Evolutionary conservation across 1,140 invertebrate species (phyloP).

Genomic region (Neocloeon triangulifer): DNA sequence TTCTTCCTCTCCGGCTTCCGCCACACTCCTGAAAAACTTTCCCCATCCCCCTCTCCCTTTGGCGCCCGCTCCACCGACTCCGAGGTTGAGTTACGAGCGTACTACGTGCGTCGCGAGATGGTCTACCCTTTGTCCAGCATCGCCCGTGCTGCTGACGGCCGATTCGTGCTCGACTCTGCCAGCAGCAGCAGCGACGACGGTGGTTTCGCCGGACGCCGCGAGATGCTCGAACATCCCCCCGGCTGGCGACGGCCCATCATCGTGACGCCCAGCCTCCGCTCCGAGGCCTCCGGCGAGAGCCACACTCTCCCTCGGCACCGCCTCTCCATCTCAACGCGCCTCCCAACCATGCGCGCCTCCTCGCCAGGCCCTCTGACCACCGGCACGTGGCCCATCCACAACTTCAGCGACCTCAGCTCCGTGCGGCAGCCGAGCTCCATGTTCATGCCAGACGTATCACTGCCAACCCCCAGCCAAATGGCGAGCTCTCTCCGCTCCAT

Average conservation of each 20-base stretch:
- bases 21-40: background rate
- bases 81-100: too few relatives aligned
- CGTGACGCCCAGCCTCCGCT: constrained; percentile 43
- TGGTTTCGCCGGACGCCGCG: constrained; percentile 29
- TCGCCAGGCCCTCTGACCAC: constrained; percentile 26
- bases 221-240: constrained; percentile 8
- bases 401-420: constrained; percentile 61
- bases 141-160: constrained; percentile 43
- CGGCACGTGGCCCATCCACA: constrained; percentile 24
- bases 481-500: constrained; percentile 37
- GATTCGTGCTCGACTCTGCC: constrained; percentile 41
- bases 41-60: background rate
- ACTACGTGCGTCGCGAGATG: too few relatives aligned
- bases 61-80: background rate
- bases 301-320: constrained; percentile 10
- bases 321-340: constrained; percentile 18
- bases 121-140: constrained; percentile 31
- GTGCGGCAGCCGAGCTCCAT: constrained; percentile 56
- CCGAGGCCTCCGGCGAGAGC: constrained; percentile 34
- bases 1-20: background rate
- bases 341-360: constrained; percentile 30
- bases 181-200: constrained; percentile 56
- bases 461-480: constrained; percentile 23
- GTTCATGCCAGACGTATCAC: constrained; percentile 56
- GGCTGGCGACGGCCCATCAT: constrained; percentile 20